Percentiles rank a stretch among this genome's conserved stretches.
Conservation (phyloP, 35 echinoderm and acorn worm genomes). For the Anneissia japonica region DNA sequence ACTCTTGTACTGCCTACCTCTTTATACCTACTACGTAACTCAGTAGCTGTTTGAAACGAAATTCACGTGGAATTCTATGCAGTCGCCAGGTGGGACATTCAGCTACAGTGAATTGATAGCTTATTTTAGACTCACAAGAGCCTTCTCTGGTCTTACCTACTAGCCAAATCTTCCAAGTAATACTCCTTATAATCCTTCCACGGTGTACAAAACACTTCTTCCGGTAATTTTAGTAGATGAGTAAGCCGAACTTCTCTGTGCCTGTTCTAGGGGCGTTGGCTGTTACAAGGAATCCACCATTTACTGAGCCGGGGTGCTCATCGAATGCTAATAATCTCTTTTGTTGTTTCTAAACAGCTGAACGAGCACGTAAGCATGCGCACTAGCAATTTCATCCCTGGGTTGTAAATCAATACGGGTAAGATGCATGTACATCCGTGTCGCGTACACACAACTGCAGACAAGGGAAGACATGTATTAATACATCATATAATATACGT, state of each 20-base stretch:
- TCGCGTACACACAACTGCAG: not conserved
- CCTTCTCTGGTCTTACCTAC: not conserved
- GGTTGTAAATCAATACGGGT: not conserved
- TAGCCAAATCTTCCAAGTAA: not conserved
- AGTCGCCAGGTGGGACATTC: not conserved
- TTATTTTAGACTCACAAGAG: not conserved
- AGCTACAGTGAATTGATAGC: not conserved
- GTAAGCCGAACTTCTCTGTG: not conserved
- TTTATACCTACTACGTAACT: no score
- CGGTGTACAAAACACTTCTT: not conserved
- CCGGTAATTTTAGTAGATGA: not conserved
- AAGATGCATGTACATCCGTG: not conserved
- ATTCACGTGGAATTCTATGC: not conserved
- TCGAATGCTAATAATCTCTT: not conserved
- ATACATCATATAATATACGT: not conserved
- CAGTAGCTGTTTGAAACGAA: not conserved
- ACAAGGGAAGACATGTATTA: not conserved
- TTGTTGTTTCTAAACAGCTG: not conserved
- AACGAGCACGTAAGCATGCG: not conserved
- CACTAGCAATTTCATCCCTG: not conserved
- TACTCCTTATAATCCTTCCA: not conserved
- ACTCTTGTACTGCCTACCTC: not conserved
- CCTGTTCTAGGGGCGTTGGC: not conserved
- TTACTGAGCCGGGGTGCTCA: not conserved
- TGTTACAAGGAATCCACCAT: not conserved